Percentiles rank a stretch among this genome's conserved stretches.
phyloP scores from a whole-genome alignment of 2,888 invertebrate species.

The Alsophila aescularia region DNA sequence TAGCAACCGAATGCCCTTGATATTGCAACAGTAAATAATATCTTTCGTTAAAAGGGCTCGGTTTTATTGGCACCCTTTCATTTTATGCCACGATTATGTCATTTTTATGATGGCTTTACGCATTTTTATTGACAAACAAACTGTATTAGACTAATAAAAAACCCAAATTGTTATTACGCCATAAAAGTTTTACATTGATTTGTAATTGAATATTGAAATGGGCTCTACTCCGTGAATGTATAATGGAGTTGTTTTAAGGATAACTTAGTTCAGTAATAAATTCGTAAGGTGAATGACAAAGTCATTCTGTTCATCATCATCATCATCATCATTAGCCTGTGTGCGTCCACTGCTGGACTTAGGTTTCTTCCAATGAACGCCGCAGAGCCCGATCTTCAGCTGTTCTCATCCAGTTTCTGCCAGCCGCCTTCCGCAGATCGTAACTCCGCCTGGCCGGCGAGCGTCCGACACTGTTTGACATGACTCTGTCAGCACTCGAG shows the following conservation, averaged over 20 bases:
- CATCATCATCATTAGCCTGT: no score
- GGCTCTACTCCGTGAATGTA: not conserved
- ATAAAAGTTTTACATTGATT: constrained; percentile 44
- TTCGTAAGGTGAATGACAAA: no score
- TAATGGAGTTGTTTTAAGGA: not conserved
- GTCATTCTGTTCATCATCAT: no score
- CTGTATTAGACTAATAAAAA: constrained; percentile 52
- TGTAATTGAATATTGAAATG: constrained; percentile 44
- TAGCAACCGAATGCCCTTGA: constrained; percentile 57
- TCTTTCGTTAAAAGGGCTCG: constrained; percentile 69
- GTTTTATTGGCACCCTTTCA: constrained; percentile 77
- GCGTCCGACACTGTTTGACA: no score
- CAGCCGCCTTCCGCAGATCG: no score
- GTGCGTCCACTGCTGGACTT: no score
- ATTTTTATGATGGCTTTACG: constrained; percentile 73
- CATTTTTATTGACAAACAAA: constrained; percentile 72
- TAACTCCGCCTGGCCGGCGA: no score
- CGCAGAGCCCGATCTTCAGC: no score
- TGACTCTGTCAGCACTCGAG: no score
- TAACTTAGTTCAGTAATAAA: no score
- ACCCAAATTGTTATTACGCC: constrained; percentile 46
- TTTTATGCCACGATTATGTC: constrained; percentile 78
- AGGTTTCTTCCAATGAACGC: no score
- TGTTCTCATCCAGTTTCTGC: no score
- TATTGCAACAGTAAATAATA: constrained; percentile 78